Evolutionary conservation across 2,113 vertebrate species (phyloP), one percentile per base, ranked within the genome.

Genomic region (Corythaeola cristata): DNA sequence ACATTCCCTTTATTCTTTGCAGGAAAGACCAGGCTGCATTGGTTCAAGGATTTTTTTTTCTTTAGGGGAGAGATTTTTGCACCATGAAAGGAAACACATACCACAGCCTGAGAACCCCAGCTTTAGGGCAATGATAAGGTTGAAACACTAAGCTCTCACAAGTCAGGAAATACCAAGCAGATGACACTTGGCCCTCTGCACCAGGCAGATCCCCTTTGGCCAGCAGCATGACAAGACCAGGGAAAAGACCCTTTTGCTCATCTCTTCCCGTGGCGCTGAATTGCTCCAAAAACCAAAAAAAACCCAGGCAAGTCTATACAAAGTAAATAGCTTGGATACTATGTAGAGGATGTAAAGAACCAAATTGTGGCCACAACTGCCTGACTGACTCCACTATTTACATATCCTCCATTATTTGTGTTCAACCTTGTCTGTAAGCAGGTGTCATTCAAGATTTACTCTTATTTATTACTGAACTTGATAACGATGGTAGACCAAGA

Each of bases 101-200:
- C 66, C 91, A 85, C 56, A 91, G 69, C 33, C 59, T 68, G 27
- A 91, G 66, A 96, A 81, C 23, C 60, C 49, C 91, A 96, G 84
- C 93, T 96, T 82, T 64, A 91, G 87, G 86, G 89, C 86, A 93
- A 19, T 64, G 74, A 96, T 88, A 91, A 95, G 53, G 26, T 27
- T 90, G 71, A 95, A 89, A 92, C 24, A 55, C 79, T 79, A 81
- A 92, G 84, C 49, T 94, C 67, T 66, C 79, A 33, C 41, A 76
- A 93, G 52, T 72, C 90, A 96, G 94, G 96, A 96, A 96, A 96
- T 96, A 78, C 93, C 94, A 94, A 69, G 72, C 24, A 89, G 84
- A 89, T 95, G 87, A 94, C 74, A 94, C 63, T 89, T 68, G 77
- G 74, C 45, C 66, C 44, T 76, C 67, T 69, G 58, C 58, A 44